Percentiles rank a stretch among this genome's conserved stretches.
These are phyloP conservation scores for Solenopsis invicta DNA, from an alignment of 1,140 invertebrate species.

Conservation along the genomic window DNA sequence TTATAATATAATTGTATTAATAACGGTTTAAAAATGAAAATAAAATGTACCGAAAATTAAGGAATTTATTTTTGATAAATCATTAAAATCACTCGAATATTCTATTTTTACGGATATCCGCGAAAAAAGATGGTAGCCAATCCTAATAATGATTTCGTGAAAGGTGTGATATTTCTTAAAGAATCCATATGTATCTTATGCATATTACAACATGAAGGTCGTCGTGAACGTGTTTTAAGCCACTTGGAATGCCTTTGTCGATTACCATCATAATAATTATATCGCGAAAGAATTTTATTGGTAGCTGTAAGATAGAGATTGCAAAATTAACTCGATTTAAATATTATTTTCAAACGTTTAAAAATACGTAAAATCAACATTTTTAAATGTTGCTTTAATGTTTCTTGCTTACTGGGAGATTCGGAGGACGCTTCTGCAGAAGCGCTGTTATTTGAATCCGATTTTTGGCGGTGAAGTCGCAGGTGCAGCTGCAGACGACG, in stretches of 20 bases:
- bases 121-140: conserved; percentile 40
- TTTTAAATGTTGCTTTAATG: no score
- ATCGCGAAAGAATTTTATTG: conserved; percentile 13
- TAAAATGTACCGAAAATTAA: not conserved
- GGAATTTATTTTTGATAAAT: not conserved
- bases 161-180: conserved; percentile 57
- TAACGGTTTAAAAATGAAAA: not conserved
- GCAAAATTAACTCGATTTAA: not conserved
- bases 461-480: conserved; percentile 68
- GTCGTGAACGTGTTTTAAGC: not conserved
- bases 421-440: conserved; percentile 76
- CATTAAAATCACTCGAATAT: not conserved
- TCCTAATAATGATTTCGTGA: conserved; percentile 62
- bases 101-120: not conserved
- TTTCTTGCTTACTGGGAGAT: conserved; percentile 5
- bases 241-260: conserved; percentile 7
- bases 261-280: conserved; percentile 28
- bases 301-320: conserved; percentile 17
- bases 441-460: conserved; percentile 79
- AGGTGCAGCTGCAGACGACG: conserved; percentile 46
- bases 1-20: conserved; percentile 7
- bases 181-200: not conserved
- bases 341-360: no score
- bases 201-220: not conserved
- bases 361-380: no score